These are phyloP conservation scores for Oxyura jamaicensis DNA, from an alignment of 2,113 vertebrate species.

Conservation along the genomic window DNA sequence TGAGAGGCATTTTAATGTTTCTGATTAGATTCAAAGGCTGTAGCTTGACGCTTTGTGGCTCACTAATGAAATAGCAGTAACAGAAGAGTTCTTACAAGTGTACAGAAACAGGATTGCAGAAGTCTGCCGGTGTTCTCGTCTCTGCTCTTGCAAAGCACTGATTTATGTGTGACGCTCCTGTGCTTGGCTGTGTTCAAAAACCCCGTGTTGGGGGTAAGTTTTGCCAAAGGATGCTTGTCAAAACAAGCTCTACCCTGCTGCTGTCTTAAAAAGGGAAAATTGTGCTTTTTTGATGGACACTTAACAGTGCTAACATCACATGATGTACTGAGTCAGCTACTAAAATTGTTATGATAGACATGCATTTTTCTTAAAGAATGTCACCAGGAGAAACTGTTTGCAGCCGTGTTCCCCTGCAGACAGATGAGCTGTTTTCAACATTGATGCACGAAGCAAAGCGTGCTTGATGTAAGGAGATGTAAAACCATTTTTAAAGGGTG, in stretches of 20 bases:
- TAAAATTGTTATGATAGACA: neutral
- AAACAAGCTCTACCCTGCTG: neutral
- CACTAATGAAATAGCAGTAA: neutral
- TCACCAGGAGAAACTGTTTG: neutral
- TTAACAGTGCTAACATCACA: neutral
- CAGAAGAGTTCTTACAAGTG: neutral
- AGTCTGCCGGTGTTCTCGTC: neutral
- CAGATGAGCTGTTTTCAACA: neutral
- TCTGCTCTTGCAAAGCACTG: neutral
- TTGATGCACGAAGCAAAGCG: neutral
- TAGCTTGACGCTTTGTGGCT: neutral
- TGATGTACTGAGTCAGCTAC: neutral
- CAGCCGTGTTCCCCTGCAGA: neutral
- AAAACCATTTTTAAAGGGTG: neutral
- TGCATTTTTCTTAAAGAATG: neutral
- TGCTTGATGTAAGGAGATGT: neutral
- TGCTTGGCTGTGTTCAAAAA: accelerated
- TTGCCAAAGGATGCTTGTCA: neutral
- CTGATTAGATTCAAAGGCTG: neutral
- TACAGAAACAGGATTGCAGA: neutral
- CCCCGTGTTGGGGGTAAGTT: neutral
- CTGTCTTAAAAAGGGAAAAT: neutral
- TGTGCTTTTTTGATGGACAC: neutral
- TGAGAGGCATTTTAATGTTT: neutral
- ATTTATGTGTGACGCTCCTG: neutral